phyloP scores from a whole-genome alignment of 2,888 invertebrate genomes.

The Hypena proboscidalis region DNA sequence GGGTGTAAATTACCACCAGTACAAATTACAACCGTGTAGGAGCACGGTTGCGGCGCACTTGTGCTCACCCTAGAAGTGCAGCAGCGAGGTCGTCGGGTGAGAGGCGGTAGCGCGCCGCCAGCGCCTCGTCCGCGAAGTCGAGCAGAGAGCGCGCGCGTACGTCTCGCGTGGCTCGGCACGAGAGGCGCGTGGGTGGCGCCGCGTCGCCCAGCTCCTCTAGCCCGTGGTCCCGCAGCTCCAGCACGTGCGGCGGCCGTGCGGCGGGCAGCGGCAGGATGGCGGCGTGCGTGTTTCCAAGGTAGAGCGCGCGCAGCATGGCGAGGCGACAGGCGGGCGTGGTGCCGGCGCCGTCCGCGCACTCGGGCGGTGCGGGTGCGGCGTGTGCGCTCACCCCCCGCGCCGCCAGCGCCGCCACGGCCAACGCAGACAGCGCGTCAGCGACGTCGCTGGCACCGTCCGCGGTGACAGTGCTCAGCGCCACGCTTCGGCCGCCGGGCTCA shows the following conservation, averaged over 20 bases:
- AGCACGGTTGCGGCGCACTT: too few species aligned
- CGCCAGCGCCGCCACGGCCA: slow-evolving; percentile 43
- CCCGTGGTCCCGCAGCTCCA: slow-evolving; percentile 58
- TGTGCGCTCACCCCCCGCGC: slow-evolving; percentile 45
- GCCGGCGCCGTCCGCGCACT: slow-evolving; percentile 40
- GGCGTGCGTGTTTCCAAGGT: slow-evolving; percentile 30
- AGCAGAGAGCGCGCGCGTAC: slow-evolving; percentile 63
- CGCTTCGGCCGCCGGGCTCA: slow-evolving; percentile 7
- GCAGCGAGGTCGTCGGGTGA: slow-evolving; percentile 1
- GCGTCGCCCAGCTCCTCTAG: slow-evolving; percentile 65
- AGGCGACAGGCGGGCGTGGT: slow-evolving; percentile 35
- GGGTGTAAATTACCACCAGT: too few species aligned
- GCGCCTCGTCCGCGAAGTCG: slow-evolving; percentile 53
- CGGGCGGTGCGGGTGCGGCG: slow-evolving; percentile 21
- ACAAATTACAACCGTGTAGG: too few species aligned
- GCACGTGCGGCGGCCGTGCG: slow-evolving; percentile 47
- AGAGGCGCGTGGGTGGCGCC: slow-evolving; percentile 56
- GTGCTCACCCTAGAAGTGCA: slow-evolving; percentile 14
- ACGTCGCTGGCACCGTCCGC: slow-evolving; percentile 21
- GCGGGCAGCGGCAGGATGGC: slow-evolving; percentile 54
- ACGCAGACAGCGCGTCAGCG: slow-evolving; percentile 37
- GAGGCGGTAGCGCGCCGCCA: slow-evolving; percentile 46
- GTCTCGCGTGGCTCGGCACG: slow-evolving; percentile 57
- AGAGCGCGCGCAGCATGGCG: slow-evolving; percentile 32
- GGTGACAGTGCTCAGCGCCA: slow-evolving; percentile 19